phyloP scores from a whole-genome alignment of 2,797 vertebrate species.

The Danio albolineatus region DNA sequence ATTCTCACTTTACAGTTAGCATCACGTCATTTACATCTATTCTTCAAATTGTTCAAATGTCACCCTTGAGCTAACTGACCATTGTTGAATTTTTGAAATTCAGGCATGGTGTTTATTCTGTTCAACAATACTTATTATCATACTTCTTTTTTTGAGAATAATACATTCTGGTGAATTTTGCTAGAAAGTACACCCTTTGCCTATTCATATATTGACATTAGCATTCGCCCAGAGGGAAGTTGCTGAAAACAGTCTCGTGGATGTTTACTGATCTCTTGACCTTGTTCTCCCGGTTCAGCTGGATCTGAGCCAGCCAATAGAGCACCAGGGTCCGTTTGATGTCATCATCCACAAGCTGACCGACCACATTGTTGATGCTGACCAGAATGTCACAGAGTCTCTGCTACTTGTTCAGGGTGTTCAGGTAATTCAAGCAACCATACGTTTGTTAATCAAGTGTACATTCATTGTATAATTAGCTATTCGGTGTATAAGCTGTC shows the following conservation, averaged over 20 bases:
- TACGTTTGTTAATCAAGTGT: neutral
- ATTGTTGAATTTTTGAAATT: neutral
- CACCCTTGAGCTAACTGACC: neutral
- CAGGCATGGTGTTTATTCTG: neutral
- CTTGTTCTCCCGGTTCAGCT: constrained; percentile 77
- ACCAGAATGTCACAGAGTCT: constrained; percentile 95
- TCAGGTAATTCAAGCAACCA: constrained; percentile 80
- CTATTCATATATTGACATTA: constrained; percentile 28
- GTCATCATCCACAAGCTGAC: constrained; percentile 99
- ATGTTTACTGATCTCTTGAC: constrained; percentile 51
- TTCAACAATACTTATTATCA: neutral
- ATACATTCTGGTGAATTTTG: neutral
- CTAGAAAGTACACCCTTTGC: constrained; percentile 4
- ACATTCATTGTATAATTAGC: too few species aligned
- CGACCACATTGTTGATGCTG: constrained; percentile 95
- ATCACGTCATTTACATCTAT: neutral
- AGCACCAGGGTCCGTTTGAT: constrained; percentile 95
- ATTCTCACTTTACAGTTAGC: neutral
- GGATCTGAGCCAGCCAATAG: constrained; percentile 92
- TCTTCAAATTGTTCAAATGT: neutral
- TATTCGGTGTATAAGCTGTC: too few species aligned
- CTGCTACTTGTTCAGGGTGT: constrained; percentile 92
- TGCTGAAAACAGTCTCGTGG: neutral
- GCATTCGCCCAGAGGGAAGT: constrained; percentile 1
- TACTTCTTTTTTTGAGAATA: neutral